These are phyloP conservation scores for Leptonema lineaticorne DNA, from an alignment of 1,140 invertebrate genomes.

Conservation along the genomic window DNA sequence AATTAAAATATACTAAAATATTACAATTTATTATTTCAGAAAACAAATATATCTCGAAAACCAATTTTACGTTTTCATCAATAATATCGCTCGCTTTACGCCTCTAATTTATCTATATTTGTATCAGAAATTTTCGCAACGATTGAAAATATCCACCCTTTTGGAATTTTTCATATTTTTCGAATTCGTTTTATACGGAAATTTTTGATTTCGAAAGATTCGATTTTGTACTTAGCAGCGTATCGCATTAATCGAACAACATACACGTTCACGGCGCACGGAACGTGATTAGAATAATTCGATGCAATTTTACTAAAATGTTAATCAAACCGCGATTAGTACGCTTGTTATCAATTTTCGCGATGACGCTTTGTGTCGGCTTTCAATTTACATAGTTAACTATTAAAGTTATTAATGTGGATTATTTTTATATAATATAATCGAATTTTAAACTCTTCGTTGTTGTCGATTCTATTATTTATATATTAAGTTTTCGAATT, in stretches of 20 bases:
- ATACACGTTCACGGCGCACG: not conserved
- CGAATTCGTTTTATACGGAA: not conserved
- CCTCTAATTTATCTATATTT: not conserved
- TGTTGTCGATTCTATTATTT: no score
- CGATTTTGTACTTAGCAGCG: not conserved
- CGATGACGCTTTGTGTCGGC: no score
- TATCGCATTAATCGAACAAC: slow-evolving; percentile 3
- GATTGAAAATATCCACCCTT: not conserved
- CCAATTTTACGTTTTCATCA: not conserved
- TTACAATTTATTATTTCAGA: no score
- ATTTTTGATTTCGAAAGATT: slow-evolving; percentile 9
- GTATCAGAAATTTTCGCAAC: slow-evolving; percentile 9
- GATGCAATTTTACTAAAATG: not conserved
- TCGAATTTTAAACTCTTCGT: no score
- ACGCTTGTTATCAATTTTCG: not conserved
- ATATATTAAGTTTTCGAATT: no score
- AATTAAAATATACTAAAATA: no score
- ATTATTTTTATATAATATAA: no score
- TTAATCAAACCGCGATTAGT: not conserved
- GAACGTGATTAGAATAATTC: slow-evolving; percentile 16
- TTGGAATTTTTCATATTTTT: no score
- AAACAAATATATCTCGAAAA: no score
- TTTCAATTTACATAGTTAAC: no score
- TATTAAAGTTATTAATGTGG: no score
- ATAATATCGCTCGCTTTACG: not conserved